A percentile compares a stretch with the other conserved stretches of the same genome.
These are phyloP conservation scores for Haliclystus octoradiatus DNA, from an alignment of 30 jellyfish, hydroid and myxozoan species.

Conservation along the genomic window DNA sequence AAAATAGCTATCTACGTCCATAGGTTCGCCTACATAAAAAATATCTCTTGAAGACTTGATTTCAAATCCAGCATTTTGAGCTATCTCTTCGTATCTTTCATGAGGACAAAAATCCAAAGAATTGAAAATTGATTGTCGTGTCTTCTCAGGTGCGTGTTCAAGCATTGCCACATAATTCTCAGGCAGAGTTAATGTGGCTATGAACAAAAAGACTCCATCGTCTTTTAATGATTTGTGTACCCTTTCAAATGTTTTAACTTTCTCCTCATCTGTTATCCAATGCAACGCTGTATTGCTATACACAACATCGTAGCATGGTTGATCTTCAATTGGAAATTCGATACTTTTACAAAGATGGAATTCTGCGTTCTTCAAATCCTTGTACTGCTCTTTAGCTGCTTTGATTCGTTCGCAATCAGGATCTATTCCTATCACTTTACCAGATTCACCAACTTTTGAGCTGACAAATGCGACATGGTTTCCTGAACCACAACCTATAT, in stretches of 20 bases:
- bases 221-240: constrained; percentile 24
- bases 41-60: too few relatives aligned
- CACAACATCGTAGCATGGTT: constrained; percentile 22
- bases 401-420: constrained; percentile 5
- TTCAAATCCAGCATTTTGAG: too few relatives aligned
- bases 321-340: constrained; percentile 12
- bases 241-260: constrained; percentile 21
- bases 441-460: constrained; percentile 6
- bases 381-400: neutral
- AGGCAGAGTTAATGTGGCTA: too few relatives aligned
- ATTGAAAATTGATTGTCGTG: too few relatives aligned
- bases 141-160: too few relatives aligned
- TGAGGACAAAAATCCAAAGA: too few relatives aligned
- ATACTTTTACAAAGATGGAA: constrained; percentile 33
- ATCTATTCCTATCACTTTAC: constrained; percentile 12
- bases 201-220: too few relatives aligned
- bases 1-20: too few relatives aligned
- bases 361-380: constrained; percentile 4
- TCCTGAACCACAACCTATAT: constrained; percentile 20
- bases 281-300: constrained; percentile 42
- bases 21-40: too few relatives aligned
- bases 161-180: too few relatives aligned
- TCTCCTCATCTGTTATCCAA: constrained; percentile 59
- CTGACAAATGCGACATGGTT: neutral
- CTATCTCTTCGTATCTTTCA: too few relatives aligned